Evolutionary conservation across 2,888 invertebrate genomes (phyloP).

Genomic region (Trichogramma evanescens): DNA sequence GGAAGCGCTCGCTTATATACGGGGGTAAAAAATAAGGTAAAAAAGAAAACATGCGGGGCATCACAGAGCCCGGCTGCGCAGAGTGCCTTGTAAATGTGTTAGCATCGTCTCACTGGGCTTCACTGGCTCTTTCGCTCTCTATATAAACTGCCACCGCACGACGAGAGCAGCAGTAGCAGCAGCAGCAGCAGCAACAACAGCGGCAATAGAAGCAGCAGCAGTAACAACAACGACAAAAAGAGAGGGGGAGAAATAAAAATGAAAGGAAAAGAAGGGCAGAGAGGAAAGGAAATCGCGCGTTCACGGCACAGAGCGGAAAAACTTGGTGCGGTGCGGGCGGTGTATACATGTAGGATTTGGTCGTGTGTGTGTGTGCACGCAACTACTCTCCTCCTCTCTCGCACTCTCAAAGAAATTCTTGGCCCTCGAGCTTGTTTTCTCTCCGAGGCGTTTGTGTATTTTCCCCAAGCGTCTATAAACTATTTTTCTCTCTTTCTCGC

Average conservation of each 20-base stretch:
- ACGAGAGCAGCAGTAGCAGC: too few species aligned
- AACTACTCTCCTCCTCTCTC: background rate
- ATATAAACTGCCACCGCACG: too few species aligned
- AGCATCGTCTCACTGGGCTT: too few species aligned
- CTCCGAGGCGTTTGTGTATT: background rate
- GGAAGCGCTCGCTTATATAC: too few species aligned
- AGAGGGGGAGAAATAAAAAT: background rate
- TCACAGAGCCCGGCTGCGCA: too few species aligned
- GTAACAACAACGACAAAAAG: too few species aligned
- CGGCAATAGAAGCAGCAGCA: too few species aligned
- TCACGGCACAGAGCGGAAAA: background rate
- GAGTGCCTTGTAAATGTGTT: too few species aligned
- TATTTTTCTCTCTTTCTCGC: background rate
- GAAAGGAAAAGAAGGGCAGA: background rate
- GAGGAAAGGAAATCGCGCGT: background rate
- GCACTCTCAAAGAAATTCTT: slow-evolving; percentile 14
- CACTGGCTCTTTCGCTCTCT: too few species aligned
- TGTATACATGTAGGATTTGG: background rate
- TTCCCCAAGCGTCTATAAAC: slow-evolving; percentile 1
- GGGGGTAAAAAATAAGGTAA: too few species aligned
- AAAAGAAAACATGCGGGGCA: too few species aligned
- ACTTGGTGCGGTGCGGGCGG: background rate
- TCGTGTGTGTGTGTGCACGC: background rate
- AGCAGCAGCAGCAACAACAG: too few species aligned
- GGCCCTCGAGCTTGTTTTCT: slow-evolving; percentile 1